A percentile compares a stretch with the other conserved stretches of the same genome.
Conservation (phyloP, 2,797 vertebrate genomes). For the Varecia variegata region DNA sequence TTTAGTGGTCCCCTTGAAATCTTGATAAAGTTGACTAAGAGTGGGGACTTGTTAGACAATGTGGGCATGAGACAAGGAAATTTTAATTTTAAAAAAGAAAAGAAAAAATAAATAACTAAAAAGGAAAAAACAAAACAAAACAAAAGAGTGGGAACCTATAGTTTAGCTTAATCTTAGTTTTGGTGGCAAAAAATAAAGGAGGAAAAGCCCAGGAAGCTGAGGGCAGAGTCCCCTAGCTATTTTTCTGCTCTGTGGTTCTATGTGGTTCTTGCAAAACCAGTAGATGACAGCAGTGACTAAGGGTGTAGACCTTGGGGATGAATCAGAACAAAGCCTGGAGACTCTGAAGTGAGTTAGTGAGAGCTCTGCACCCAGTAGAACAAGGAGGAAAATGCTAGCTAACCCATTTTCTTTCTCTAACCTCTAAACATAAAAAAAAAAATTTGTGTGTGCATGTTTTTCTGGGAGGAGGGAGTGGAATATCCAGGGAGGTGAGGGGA, state of each 20-base stretch:
- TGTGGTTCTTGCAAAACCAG: background rate
- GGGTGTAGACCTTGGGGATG: background rate
- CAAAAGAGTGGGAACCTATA: background rate
- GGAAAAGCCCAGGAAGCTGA: background rate
- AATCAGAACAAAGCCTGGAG: background rate
- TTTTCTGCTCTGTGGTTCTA: background rate
- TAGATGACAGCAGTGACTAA: background rate
- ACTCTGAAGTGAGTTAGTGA: background rate
- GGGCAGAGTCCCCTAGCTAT: background rate
- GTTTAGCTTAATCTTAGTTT: background rate
- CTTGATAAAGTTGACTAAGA: background rate
- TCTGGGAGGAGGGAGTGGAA: background rate
- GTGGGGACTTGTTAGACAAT: background rate
- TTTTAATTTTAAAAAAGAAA: too few relatives aligned
- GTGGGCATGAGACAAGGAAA: too few relatives aligned
- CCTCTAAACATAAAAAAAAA: background rate
- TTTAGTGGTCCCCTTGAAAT: background rate
- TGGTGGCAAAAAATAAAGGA: background rate
- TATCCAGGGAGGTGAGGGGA: background rate
- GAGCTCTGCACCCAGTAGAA: background rate
- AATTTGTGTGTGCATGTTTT: background rate
- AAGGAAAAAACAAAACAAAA: too few relatives aligned
- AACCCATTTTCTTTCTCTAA: background rate
- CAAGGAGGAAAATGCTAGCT: background rate
- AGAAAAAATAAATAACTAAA: too few relatives aligned